phyloP scores from a whole-genome alignment of 2,113 vertebrate genomes.

The Numenius arquata region DNA sequence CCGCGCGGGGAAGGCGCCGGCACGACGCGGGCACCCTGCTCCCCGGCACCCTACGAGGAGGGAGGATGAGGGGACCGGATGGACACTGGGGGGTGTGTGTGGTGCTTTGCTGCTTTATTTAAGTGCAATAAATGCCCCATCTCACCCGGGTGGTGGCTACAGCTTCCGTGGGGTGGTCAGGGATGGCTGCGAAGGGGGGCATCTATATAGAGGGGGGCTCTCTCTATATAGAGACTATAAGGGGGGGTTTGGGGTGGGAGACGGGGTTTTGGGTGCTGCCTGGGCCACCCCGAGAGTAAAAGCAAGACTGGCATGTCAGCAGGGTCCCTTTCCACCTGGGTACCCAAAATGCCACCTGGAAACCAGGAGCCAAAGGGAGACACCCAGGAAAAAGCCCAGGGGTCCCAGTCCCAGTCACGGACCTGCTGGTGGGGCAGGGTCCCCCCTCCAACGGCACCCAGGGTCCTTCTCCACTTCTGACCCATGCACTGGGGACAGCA shows the following conservation, averaged over 20 bases:
- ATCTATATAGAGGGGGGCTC: no score
- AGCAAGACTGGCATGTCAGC: background rate
- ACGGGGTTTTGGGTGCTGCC: background rate
- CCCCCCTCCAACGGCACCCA: fast-evolving
- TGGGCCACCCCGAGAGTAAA: background rate
- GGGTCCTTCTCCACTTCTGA: background rate
- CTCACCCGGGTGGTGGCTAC: background rate
- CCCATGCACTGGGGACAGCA: fast-evolving
- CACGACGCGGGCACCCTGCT: background rate
- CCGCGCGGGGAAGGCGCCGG: constrained; percentile 77
- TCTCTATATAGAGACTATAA: no score
- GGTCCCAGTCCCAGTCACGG: background rate
- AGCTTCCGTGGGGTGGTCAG: background rate
- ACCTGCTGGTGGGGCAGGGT: fast-evolving
- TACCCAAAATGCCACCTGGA: background rate
- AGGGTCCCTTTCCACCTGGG: background rate
- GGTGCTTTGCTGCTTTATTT: background rate
- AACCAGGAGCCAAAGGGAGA: background rate
- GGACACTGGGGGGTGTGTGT: background rate
- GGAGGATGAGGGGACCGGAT: background rate
- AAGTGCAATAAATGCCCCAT: background rate
- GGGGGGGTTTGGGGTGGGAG: background rate
- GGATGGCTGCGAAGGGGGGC: background rate
- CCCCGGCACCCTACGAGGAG: background rate
- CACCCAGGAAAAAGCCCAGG: background rate